phyloP scores from a whole-genome alignment of 2,797 vertebrate genomes.

The Tokudaia tokunoshimensis region DNA sequence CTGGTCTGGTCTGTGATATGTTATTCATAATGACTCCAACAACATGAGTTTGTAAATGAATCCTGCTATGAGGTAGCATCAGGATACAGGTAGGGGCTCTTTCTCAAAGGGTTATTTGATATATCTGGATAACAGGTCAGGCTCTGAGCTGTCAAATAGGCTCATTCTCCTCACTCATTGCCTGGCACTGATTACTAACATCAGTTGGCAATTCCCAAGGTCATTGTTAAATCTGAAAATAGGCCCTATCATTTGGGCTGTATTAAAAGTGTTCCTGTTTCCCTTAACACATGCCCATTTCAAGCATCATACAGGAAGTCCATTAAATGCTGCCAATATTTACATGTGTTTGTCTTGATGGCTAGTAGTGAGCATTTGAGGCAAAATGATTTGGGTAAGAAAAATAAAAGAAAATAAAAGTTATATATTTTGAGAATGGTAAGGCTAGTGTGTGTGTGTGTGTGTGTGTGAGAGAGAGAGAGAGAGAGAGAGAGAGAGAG shows the following conservation, averaged over 20 bases:
- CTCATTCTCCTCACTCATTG: neutral
- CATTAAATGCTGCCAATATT: slow-evolving; percentile 2
- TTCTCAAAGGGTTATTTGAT: slow-evolving; percentile 38
- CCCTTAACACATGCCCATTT: neutral
- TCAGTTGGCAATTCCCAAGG: neutral
- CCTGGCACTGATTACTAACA: neutral
- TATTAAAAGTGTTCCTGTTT: slow-evolving; percentile 32
- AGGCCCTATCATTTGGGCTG: slow-evolving; percentile 3
- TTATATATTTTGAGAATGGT: neutral
- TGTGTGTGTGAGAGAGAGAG: neutral
- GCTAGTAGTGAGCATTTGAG: neutral
- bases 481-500: too few relatives aligned
- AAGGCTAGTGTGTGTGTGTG: neutral
- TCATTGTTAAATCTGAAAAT: slow-evolving; percentile 50
- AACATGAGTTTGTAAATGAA: slow-evolving; percentile 4
- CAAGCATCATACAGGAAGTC: slow-evolving; percentile 24
- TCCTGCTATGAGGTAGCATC: neutral
- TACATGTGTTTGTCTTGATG: neutral
- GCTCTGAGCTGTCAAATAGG: neutral
- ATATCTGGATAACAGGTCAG: slow-evolving; percentile 2
- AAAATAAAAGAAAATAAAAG: neutral
- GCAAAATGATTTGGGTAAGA: neutral
- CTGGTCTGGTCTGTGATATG: neutral
- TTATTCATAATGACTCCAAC: slow-evolving; percentile 51
- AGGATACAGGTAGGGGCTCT: slow-evolving; percentile 19